Base-by-base conservation (phyloP, 1,140 invertebrate species). In the Rhizoglyphus robini region DNA sequence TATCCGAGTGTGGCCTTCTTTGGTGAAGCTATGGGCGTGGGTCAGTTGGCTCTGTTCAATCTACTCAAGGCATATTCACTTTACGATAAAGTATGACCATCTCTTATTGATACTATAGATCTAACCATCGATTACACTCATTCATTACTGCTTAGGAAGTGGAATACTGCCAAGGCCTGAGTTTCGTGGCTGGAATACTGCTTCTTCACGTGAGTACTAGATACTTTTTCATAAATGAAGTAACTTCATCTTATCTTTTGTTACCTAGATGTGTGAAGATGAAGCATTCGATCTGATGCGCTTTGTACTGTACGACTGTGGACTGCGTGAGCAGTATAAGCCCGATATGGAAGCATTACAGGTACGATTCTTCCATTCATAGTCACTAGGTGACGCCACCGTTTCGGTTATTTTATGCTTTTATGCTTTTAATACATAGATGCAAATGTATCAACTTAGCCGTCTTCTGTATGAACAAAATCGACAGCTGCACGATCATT, bases 1-100 rank as follows among this genome's bases (percentile, higher is more conserved):
- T 97, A 96, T 77, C 93, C 94, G 0, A 87, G 85, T 73, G 91
- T 96, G 75, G 84, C 86, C 0, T 96, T 92, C 75, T 98, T 90
- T 76, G 85, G 85, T 63, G 85, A 85, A 68, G 84, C 87, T 0
- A 75, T 94, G 51, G 92, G 90, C 0, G 83, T 88, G 3, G 93
- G 93, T 0, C 93, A 96, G 75, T 77, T 96, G 63, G 86, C 90
- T 0, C 77, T 98, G 1, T 97, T 95, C 75, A 96, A 96, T 78
- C 76, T 96, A 5, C 77, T 97, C 0, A 96, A 97, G 77, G 93
- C 94, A 0, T 97, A 96, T 74, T 96, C 92, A 0, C 79, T 98
- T 5, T 75, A 95, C 8, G 94, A 98, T 76, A 84, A 62, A n/a
- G n/a, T n/a, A n/a, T 47, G 25, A 60, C 4, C 46, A 54, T n/a